Evolutionary conservation across 1,140 invertebrate species (phyloP), one percentile per base, ranked within the genome.

Genomic region (Cotesia glomerata): DNA sequence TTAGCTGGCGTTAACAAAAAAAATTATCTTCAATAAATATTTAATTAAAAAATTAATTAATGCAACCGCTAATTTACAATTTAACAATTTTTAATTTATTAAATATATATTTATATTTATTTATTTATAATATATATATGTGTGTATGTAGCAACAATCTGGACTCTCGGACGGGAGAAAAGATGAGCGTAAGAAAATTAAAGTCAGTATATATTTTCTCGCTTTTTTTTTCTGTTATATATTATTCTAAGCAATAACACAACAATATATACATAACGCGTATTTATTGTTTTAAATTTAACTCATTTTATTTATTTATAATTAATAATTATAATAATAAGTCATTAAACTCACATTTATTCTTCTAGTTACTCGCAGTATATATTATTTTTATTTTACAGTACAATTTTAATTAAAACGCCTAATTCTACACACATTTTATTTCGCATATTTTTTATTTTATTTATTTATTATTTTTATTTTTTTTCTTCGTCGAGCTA

Each of bases 241-340:
- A 58, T 56, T 68, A 68, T 51, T 54, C 51, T 69, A 59, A 49
- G 54, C 51, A 69, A 69, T 45, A 69, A 69, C 67, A 59, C 54
- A 69, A 69, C 67, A 69, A 69, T 69, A 51, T 68, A 69, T 69
- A 59, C 54, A 68, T 51, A 68, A 45, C 39, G 39, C 11, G 39
- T 45, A 45, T 45, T 45, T 45, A 45, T 45, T 45, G 39, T 45
- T 45, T 45, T 45, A 45, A 45, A 5, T 45, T 9, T 45, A 45
- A 45, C 39, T 45, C 39, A 45, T 45, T 26, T 26, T 26, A 26
- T 26, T 45, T 45, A 45, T 45, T 45, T 45, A 7, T 11, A 45
- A 45, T 45, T 45, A 9, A 45, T 45, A 45, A 45, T 9, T 8
- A 39, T 39, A 45, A 45, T 45, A 45, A 45, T 45, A 45, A 45